Conservation (phyloP, 2,113 vertebrate species). For the Pachyramphus minor region DNA sequence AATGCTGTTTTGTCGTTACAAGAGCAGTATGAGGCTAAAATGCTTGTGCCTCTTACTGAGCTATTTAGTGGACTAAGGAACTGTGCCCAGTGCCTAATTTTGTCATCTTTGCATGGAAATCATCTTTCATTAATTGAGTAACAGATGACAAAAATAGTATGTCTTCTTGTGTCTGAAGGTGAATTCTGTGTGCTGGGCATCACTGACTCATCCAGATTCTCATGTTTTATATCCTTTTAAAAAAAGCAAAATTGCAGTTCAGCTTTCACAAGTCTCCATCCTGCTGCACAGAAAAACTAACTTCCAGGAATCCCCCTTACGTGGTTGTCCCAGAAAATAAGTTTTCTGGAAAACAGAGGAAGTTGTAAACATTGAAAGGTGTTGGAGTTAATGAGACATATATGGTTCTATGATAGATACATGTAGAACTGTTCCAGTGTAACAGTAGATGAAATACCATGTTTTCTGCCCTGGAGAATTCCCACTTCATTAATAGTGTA, state of each 20-base stretch:
- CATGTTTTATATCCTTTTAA: conserved; percentile 93
- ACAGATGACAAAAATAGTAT: background rate
- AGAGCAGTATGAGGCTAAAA: background rate
- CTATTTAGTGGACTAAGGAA: background rate
- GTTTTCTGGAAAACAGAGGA: background rate
- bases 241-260: background rate
- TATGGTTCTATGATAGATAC: background rate
- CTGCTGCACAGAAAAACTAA: background rate
- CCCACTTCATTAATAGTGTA: background rate
- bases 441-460: background rate
- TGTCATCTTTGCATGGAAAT: background rate
- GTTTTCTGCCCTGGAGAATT: background rate
- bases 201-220: conserved; percentile 88
- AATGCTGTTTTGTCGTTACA: background rate
- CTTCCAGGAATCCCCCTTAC: background rate
- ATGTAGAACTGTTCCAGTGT: background rate
- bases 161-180: conserved; percentile 77
- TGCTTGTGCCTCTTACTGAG: background rate
- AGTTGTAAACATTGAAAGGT: background rate
- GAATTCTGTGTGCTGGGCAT: conserved; percentile 95
- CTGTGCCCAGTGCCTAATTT: background rate
- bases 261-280: background rate
- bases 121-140: background rate
- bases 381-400: background rate
- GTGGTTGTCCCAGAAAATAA: background rate